Evolutionary conservation across 2,888 invertebrate species (phyloP), one percentile per base, ranked within the genome.

Genomic region (Lithophane semibrunnea): DNA sequence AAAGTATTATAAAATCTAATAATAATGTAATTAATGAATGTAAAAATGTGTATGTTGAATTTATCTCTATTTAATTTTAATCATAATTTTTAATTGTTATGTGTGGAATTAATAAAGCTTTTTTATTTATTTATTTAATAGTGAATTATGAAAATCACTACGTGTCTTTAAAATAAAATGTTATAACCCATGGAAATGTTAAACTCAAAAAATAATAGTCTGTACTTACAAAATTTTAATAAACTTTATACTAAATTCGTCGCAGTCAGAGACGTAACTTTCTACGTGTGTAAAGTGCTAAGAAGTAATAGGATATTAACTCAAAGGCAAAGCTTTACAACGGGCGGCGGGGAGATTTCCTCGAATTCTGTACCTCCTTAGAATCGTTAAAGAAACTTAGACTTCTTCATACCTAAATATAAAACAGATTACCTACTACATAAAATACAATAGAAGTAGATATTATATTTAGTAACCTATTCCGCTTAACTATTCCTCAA

Each of bases 271-370:
- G 66, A 44, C 71, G 29, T 60, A 85, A 82, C 67, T 82, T 82
- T 47, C 24, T 52, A n/a, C 70, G 67, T 75, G 37, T 81, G 85
- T 80, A 42, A 80, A 85, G 75, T 81, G 58, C 58, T 81, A 67
- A 74, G 63, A 81, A 74, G 81, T 82, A 84, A 81, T 73, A 85
- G 84, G 81, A 82, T 73, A 85, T 81, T 80, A 81, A 84, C 81
- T 80, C 65, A 73, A 56, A 69, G 52, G 60, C 16, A n/a, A 47
- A 73, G 85, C 74, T 73, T 69, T 18, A 81, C 47, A 70, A 29
- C 63, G 56, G 21, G 65, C n/a, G 60, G n/a, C 24, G 60, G n/a
- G 42, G 13, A 84, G 54, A 84, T 80, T 72, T 72, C 44, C 67
- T 29, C 16, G 18, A 68, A 85, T 52, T 60, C 52, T 37, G 54